Base-by-base conservation (phyloP, 2,113 vertebrate genomes). In the Larimichthys polyactis region DNA sequence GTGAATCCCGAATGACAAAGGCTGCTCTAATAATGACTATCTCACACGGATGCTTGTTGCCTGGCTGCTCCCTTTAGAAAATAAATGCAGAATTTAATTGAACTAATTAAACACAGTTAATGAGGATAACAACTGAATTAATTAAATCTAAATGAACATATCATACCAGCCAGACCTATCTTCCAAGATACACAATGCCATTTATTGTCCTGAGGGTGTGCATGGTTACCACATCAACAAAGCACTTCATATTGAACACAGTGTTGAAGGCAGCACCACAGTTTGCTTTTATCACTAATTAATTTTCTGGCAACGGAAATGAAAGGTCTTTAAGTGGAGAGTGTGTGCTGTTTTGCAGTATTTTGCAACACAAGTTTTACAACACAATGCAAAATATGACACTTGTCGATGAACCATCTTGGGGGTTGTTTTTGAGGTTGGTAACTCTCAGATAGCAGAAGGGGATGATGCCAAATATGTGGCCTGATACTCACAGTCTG, bases 61-160 rank as follows among this genome's bases (percentile, higher is more conserved):
- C 57, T 44, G 32, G 63, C 86, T 78, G 70, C 72, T 51, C 62
- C 81, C 19, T 51, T 67, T 15, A 0, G 63, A 68, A 87, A 84
- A 81, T 58, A 24, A 83, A 82, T 72, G 74, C 73, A 59, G 81
- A 52, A 73, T 87, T 79, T 84, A 90, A 92, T 80, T 91, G 44
- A 86, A 80, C 85, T 86, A 81, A 91, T 91, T 79, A 88, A 92
- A 87, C 55, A 68, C 67, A 78, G 46, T 81, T 87, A 92, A 92
- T 88, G 85, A 85, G 83, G 82, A 73, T 81, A 79, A 89, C 86
- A 91, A 84, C 59, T 84, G 78, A 81, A 87, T 89, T 89, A 87
- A 91, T 92, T 88, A 73, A 87, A 88, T 89, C 70, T 75, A 85
- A 87, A 90, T 86, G 74, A 89, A 86, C 71, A 75, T 78, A 82